A percentile compares a stretch with the other conserved stretches of the same genome.
These are phyloP conservation scores for Leucozona laternaria DNA, from an alignment of 2,888 invertebrate genomes.

Conservation along the genomic window DNA sequence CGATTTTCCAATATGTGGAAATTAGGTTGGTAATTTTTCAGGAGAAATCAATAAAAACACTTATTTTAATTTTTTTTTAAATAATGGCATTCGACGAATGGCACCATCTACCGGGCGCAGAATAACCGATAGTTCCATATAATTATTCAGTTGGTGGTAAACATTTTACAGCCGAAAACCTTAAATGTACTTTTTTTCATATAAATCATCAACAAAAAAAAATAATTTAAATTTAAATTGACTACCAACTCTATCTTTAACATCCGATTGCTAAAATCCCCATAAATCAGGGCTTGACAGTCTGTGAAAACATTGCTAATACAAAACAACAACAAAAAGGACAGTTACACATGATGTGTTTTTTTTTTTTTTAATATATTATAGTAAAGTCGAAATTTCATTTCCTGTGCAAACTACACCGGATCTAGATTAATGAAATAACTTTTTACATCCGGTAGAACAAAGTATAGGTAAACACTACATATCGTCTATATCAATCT, in stretches of 20 bases:
- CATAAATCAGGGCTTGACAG: conserved; percentile 32
- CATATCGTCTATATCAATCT: not conserved
- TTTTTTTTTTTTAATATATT: not conserved
- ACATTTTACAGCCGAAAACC: not conserved
- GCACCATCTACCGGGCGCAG: too few species aligned
- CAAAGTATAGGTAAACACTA: not conserved
- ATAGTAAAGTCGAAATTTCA: conserved; percentile 12
- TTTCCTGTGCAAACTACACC: conserved; percentile 62
- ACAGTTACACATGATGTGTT: not conserved
- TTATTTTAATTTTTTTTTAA: too few species aligned
- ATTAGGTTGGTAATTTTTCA: too few species aligned
- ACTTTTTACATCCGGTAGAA: conserved; percentile 63
- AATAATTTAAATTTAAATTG: not conserved
- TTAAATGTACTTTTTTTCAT: not conserved
- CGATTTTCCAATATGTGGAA: too few species aligned
- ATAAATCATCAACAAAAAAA: not conserved
- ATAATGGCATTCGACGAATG: too few species aligned
- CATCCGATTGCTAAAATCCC: not conserved
- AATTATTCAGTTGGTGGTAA: not conserved
- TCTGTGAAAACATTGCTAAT: not conserved
- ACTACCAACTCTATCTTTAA: not conserved
- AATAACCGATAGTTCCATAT: not conserved
- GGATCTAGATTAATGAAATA: conserved; percentile 69
- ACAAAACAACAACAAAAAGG: not conserved
- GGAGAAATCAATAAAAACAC: too few species aligned